These are phyloP conservation scores for Pterocles gutturalis DNA, from an alignment of 2,113 vertebrate genomes.

Conservation along the genomic window DNA sequence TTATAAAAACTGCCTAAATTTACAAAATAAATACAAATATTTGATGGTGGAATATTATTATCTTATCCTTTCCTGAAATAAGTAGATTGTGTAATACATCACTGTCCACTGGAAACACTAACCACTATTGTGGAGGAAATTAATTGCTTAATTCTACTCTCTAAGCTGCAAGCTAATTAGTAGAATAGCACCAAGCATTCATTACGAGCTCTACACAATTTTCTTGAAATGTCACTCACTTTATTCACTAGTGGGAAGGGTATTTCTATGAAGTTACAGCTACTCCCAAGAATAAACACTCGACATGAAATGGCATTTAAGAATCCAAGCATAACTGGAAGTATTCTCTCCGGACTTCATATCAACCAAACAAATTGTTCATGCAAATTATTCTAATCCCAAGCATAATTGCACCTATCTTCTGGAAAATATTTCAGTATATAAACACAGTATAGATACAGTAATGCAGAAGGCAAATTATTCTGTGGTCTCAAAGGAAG, in stretches of 20 bases:
- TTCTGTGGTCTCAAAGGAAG: neutral
- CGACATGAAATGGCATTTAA: neutral
- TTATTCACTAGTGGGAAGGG: neutral
- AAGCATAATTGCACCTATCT: neutral
- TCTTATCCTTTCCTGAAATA: neutral
- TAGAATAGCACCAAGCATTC: neutral
- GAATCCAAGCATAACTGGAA: neutral
- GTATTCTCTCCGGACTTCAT: neutral
- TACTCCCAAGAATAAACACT: neutral
- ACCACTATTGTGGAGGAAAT: neutral
- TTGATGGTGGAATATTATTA: neutral
- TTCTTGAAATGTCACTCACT: neutral
- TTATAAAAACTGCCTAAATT: neutral
- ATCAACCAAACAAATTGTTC: neutral
- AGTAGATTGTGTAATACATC: neutral
- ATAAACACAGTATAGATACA: neutral
- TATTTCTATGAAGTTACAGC: neutral
- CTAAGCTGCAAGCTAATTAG: slow-evolving; percentile 23
- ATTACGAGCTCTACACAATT: neutral
- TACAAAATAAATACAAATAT: slow-evolving; percentile 17
- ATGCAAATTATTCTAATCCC: neutral
- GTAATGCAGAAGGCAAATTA: neutral
- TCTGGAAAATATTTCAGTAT: neutral
- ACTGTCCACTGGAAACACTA: neutral
- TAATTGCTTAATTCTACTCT: slow-evolving; percentile 30